Base-by-base conservation (phyloP, 2,113 vertebrate genomes). In the Gallinago media region DNA sequence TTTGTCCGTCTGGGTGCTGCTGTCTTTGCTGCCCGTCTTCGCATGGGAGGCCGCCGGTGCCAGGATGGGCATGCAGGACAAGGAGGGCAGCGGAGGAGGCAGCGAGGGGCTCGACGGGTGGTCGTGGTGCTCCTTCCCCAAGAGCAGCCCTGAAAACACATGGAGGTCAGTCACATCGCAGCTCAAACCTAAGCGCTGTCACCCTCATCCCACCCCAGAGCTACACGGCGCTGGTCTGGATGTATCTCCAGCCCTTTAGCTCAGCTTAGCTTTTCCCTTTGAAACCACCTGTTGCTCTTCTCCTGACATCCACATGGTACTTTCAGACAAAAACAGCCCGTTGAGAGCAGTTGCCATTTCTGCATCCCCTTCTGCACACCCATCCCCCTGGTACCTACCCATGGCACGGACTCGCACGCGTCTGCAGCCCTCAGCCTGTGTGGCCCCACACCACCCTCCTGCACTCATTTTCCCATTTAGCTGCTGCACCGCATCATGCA, bases 21-120 rank as follows among this genome's bases (percentile, higher is more conserved):
- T 98, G 97, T 99, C 99, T 77, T 97, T 99, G 97, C 98, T 99
- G 92, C 98, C 98, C 0, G 97, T 99, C 96, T 99, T 99, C 0
- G 74, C 56, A 0, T 99, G 99, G 63, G 97, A 96, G 11, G 98
- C 97, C 5, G 95, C 76, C 0, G 96, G 91, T 2, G 47, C 44
- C 0, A 96, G 19, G 19, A 97, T 1, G 0, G 96, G 52, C 15
- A 94, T 27, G 7, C 97, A 96, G 3, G 94, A 85, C 90, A 97
- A 94, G 26, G 70, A 93, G 2, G 97, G 92, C n/a, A 95, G 67
- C 0, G 94, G 96, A 22, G 88, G 97, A 36, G 97, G 96, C 74
- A 97, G 74, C 2, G 86, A 31, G 8, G 97, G 82, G 40, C 88
- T 74, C 0, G 95, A 82, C 0, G 94, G 36, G 9, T 88, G 98